Base-by-base conservation (phyloP, 1,140 invertebrate genomes). In the Cydia amplana region DNA sequence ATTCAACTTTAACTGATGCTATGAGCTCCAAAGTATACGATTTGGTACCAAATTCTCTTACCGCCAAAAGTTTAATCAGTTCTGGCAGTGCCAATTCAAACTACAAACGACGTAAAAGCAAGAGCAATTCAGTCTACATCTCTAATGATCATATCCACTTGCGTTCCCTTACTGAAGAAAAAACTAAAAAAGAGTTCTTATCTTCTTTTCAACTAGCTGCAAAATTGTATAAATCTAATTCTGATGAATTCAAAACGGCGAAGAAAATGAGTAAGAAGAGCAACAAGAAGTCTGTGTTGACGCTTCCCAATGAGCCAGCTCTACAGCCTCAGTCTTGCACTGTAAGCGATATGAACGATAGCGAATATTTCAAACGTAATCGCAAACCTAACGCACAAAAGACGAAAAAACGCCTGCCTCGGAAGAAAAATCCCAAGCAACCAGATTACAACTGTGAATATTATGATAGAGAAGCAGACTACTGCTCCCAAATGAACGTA, bases 341-440 rank as follows among this genome's bases (percentile, higher is more conserved):
- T 55, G 88, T 87, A 4, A 91, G 90, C 74, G 89, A 92, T 72
- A 87, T 91, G 83, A 92, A 88, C 43, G 89, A 92, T 73, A 87
- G 84, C 0, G 88, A 91, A 79, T 87, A 87, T 78, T 83, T 74
- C 49, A 82, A 82, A 40, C 75, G 77, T 73, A 77, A 73, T 14
- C 80, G 83, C 55, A 76, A 77, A 55, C 74, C 73, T 16, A 78
- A 64, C 70, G 83, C 80, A 74, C 60, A 74, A 23, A 87, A 81
- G 77, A 18, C 74, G 40, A 89, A 83, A 73, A 88, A 86, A 75
- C 82, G 81, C 18, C 74, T 46, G 25, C 28, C 65, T 5, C 80
- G 81, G 65, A 80, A 75, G 64, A 79, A 82, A 70, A 82, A 83
- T 74, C 18, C 46, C 73, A 65, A 72, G 25, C 10, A 60, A 12